phyloP scores from a whole-genome alignment of 2,888 invertebrate species.

The Emmelina monodactyla region DNA sequence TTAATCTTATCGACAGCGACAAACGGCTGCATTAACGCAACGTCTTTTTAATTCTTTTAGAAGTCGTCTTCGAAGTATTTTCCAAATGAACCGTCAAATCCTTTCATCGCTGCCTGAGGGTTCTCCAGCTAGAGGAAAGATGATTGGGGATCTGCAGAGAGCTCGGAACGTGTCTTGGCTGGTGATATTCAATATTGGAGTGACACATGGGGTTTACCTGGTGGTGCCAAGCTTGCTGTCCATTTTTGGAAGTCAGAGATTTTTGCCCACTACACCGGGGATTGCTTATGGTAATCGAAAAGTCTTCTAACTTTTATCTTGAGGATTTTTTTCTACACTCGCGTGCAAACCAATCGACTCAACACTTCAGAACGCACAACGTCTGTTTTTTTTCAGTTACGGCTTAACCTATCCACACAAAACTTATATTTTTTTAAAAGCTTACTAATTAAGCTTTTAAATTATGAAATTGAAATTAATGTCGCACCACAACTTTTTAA shows the following conservation, averaged over 20 bases:
- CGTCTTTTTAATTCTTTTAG: conserved; percentile 16
- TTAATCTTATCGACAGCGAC: no score
- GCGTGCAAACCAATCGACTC: no score
- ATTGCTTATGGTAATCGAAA: conserved; percentile 27
- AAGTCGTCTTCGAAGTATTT: conserved; percentile 23
- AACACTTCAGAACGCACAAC: no score
- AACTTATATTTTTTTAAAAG: no score
- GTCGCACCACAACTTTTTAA: no score
- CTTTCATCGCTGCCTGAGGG: conserved; percentile 22
- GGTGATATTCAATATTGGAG: conserved; percentile 27
- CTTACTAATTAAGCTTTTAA: no score
- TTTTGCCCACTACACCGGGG: conserved; percentile 35
- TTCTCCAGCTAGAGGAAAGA: conserved; percentile 19
- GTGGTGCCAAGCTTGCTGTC: conserved; percentile 29
- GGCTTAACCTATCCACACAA: no score
- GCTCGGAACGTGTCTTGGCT: conserved; percentile 29
- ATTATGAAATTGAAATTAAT: no score
- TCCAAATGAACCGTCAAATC: conserved; percentile 27
- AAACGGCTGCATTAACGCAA: no score
- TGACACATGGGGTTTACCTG: conserved; percentile 28
- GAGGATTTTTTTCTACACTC: no score
- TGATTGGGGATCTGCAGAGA: conserved; percentile 21
- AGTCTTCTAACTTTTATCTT: no score
- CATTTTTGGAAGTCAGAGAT: conserved; percentile 25
- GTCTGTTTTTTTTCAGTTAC: no score